These are phyloP conservation scores for Exephanes ischioxanthus DNA, from an alignment of 2,888 invertebrate species.

Conservation along the genomic window DNA sequence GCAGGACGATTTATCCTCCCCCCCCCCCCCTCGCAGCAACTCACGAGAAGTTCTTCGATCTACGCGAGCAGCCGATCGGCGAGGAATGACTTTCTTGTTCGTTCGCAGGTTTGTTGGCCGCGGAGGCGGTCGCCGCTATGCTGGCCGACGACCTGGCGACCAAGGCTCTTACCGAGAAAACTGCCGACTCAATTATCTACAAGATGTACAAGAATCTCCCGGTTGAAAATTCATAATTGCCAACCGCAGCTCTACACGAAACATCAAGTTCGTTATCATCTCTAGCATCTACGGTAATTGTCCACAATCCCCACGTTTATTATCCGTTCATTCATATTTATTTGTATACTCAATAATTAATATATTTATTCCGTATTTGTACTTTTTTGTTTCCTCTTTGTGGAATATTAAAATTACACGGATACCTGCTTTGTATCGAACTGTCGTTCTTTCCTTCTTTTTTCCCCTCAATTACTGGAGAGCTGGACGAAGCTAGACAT, in stretches of 20 bases:
- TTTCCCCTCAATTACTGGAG: not conserved
- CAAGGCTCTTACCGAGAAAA: slow-evolving; percentile 80
- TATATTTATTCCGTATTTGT: not conserved
- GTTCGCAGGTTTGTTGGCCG: slow-evolving; percentile 81
- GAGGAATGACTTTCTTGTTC: slow-evolving; percentile 58
- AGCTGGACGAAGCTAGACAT: too few relatives aligned
- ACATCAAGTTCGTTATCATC: slow-evolving; percentile 12
- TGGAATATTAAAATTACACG: not conserved
- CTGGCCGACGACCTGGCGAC: slow-evolving; percentile 82
- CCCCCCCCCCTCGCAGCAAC: not conserved
- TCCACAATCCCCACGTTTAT: not conserved
- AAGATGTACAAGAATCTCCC: slow-evolving; percentile 82
- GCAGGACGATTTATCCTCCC: not conserved
- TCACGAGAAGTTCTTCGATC: slow-evolving; percentile 20
- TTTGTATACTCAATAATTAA: not conserved
- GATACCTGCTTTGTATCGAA: not conserved
- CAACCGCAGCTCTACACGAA: not conserved
- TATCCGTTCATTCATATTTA: not conserved
- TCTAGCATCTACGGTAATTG: not conserved
- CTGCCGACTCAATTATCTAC: slow-evolving; percentile 80
- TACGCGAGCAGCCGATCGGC: slow-evolving; percentile 5
- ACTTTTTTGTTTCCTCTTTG: not conserved
- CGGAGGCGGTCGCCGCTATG: slow-evolving; percentile 84
- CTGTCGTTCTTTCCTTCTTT: not conserved
- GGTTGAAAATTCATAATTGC: slow-evolving; percentile 68